phyloP scores from a whole-genome alignment of 1,140 invertebrate genomes.

The Heliconius hewitsoni region DNA sequence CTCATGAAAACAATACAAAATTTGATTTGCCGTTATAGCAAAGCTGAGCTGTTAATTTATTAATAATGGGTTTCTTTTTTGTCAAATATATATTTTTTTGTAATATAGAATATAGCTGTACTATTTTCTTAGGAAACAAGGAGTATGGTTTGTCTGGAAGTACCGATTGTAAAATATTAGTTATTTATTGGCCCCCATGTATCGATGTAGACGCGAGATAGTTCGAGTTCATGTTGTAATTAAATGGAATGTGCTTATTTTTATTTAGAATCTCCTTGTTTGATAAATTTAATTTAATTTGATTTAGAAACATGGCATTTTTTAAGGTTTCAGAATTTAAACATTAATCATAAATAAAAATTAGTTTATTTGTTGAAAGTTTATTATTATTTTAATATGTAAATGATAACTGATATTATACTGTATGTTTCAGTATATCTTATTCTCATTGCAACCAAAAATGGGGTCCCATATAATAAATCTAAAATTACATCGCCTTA shows the following conservation, averaged over 20 bases:
- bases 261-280: neutral
- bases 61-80: neutral
- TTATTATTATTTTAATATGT: no score
- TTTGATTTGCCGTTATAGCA: neutral
- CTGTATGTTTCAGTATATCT: neutral
- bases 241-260: neutral
- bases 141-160: conserved; percentile 7
- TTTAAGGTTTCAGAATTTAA: no score
- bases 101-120: neutral
- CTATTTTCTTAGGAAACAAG: neutral
- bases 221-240: neutral
- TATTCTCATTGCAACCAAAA: neutral
- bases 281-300: neutral
- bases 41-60: neutral
- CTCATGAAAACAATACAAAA: neutral
- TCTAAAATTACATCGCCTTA: neutral
- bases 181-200: conserved; percentile 37
- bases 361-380: no score
- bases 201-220: conserved; percentile 29
- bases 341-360: no score
- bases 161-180: conserved; percentile 9
- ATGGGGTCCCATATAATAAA: conserved; percentile 10
- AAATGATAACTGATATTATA: no score
- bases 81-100: neutral
- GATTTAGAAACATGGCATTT: no score